Percentiles rank a stretch among this genome's conserved stretches.
phyloP scores from a whole-genome alignment of 2,888 invertebrate species.

The Anarsia innoxiella region DNA sequence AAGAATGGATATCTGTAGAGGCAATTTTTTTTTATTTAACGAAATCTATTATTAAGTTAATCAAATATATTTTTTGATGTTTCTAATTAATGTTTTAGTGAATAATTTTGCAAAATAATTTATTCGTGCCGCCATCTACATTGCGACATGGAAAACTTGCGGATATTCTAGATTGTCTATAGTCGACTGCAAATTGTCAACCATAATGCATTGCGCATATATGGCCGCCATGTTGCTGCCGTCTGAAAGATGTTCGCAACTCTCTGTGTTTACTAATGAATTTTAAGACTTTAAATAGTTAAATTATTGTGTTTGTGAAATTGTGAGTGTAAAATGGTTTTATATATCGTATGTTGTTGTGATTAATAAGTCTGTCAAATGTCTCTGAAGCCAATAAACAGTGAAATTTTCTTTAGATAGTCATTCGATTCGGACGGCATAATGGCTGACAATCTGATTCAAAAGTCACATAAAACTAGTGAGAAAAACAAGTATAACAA shows the following conservation, averaged over 20 bases:
- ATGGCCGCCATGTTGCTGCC: constrained; percentile 77
- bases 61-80: no score
- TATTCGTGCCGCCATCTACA: no score
- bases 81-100: no score
- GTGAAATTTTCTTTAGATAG: constrained; percentile 76
- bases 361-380: constrained; percentile 70
- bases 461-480: constrained; percentile 77
- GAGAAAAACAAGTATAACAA: constrained; percentile 78
- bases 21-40: no score
- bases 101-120: no score
- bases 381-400: constrained; percentile 74
- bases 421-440: constrained; percentile 77
- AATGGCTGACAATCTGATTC: constrained; percentile 79
- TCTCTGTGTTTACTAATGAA: constrained; percentile 76
- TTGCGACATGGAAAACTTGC: no score
- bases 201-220: constrained; percentile 76
- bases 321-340: constrained; percentile 74
- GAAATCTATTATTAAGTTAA: no score
- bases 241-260: constrained; percentile 76
- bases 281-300: constrained; percentile 66
- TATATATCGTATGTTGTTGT: constrained; percentile 64
- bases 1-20: no score
- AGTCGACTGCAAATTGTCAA: constrained; percentile 72
- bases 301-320: constrained; percentile 73
- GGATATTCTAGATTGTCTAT: constrained; percentile 56